Percentiles rank a stretch among this genome's conserved stretches.
Evolutionary conservation across 2,888 invertebrate genomes (phyloP).

Genomic region (Pimpla rufipes): DNA sequence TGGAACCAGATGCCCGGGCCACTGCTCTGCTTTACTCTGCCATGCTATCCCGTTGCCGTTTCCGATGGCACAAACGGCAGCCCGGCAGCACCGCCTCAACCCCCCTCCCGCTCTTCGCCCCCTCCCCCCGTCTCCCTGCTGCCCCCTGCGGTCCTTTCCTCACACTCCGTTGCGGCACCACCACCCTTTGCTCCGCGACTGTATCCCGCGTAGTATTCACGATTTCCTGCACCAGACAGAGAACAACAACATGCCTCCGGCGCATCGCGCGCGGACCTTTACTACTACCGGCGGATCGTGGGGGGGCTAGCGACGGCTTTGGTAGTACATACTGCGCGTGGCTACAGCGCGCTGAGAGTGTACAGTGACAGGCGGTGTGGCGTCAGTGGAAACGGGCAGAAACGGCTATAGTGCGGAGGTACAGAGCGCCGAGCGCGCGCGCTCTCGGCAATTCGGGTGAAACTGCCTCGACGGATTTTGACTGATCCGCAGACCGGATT

Average conservation of each 20-base stretch:
- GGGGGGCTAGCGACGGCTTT: background rate
- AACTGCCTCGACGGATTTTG: constrained; percentile 43
- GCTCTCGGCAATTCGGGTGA: constrained; percentile 28
- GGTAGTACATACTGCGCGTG: background rate
- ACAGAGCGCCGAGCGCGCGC: too few relatives aligned
- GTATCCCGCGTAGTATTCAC: constrained; percentile 25
- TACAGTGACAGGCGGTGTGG: constrained; percentile 3
- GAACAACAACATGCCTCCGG: constrained; percentile 6
- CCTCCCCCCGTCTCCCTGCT: background rate
- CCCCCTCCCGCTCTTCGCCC: constrained; percentile 25
- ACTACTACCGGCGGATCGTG: background rate
- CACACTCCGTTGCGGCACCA: constrained; percentile 16
- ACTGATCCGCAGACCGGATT: constrained; percentile 30
- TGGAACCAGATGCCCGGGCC: constrained; percentile 43
- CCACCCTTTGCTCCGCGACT: background rate
- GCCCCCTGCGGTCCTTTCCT: constrained; percentile 19
- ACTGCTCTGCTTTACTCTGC: constrained; percentile 51
- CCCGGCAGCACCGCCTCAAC: constrained; percentile 33
- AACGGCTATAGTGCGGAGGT: background rate
- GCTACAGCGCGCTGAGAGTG: background rate
- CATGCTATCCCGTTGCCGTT: constrained; percentile 48
- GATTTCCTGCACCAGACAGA: constrained; percentile 36
- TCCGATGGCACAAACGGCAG: constrained; percentile 48
- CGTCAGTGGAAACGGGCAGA: constrained; percentile 27
- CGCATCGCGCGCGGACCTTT: constrained; percentile 12